phyloP scores from a whole-genome alignment of 2,113 vertebrate species.

The Zonotrichia leucophrys region DNA sequence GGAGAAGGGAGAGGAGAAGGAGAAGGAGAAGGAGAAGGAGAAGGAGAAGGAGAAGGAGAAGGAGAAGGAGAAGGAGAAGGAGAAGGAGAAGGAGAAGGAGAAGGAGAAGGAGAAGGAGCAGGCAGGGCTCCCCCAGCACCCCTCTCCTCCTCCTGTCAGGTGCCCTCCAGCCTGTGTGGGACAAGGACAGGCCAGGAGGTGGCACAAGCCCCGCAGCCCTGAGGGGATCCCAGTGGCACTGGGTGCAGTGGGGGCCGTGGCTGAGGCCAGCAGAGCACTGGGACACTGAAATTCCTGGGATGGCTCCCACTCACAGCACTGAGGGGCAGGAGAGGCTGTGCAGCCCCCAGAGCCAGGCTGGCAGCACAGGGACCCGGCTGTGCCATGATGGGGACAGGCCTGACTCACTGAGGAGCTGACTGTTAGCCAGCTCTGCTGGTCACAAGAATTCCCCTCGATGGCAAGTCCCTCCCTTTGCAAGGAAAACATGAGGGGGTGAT shows the following conservation, averaged over 20 bases:
- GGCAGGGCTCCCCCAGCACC: neutral
- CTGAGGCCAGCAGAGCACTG: fast-evolving
- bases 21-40: no score
- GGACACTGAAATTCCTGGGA: neutral
- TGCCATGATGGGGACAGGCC: fast-evolving
- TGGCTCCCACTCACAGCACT: neutral
- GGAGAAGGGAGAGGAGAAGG: no score
- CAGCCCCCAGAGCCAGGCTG: neutral
- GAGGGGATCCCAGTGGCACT: fast-evolving
- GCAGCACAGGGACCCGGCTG: neutral
- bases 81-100: no score
- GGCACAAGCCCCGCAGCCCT: neutral
- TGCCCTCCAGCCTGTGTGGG: fast-evolving
- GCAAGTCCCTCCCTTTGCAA: neutral
- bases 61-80: no score
- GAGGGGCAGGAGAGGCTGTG: neutral
- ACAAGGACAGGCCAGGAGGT: neutral
- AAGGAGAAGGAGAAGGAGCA: neutral
- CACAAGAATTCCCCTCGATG: slow-evolving; percentile 13
- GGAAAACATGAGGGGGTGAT: slow-evolving; percentile 27
- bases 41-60: no score
- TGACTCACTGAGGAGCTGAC: slow-evolving; percentile 22
- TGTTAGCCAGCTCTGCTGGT: slow-evolving; percentile 1
- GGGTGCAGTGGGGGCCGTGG: fast-evolving
- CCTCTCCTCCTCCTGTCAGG: neutral